Conservation (phyloP, 2,797 vertebrate genomes). For the Spea hammondii region DNA sequence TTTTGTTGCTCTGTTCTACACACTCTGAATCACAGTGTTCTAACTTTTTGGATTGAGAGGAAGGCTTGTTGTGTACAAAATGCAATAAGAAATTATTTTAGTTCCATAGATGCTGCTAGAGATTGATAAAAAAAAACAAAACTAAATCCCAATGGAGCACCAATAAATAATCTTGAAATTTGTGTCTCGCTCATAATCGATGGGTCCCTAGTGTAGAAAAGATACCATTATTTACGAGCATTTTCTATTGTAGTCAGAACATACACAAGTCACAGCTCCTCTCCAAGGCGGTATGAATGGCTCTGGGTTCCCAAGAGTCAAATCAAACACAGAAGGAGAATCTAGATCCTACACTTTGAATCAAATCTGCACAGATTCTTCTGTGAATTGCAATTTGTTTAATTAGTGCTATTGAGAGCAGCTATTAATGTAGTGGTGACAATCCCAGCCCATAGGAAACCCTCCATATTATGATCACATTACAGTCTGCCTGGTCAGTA, state of each 20-base stretch:
- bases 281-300: conserved; percentile 37
- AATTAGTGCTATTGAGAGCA: conserved; percentile 26
- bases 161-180: conserved; percentile 48
- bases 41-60: conserved; percentile 24
- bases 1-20: conserved; percentile 20
- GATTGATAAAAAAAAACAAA: conserved; percentile 20
- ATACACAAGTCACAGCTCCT: conserved; percentile 41
- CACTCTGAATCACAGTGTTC: conserved; percentile 29
- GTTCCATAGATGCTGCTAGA: conserved; percentile 26
- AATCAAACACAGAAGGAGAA: conserved; percentile 42
- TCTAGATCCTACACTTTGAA: conserved; percentile 28
- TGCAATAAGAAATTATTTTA: conserved; percentile 32
- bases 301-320: conserved; percentile 32
- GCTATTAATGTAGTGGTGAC: conserved; percentile 8
- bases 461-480: too few relatives aligned
- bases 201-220: conserved; percentile 43
- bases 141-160: conserved; percentile 37
- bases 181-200: conserved; percentile 40
- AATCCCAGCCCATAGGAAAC: not conserved
- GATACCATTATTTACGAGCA: conserved; percentile 41
- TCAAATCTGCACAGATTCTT: conserved; percentile 15
- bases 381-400: conserved; percentile 39
- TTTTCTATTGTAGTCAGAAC: conserved; percentile 42
- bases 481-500: too few relatives aligned
- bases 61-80: conserved; percentile 14